These are phyloP conservation scores for Hyperopisus bebe DNA, from an alignment of 2,113 vertebrate genomes.

Conservation along the genomic window DNA sequence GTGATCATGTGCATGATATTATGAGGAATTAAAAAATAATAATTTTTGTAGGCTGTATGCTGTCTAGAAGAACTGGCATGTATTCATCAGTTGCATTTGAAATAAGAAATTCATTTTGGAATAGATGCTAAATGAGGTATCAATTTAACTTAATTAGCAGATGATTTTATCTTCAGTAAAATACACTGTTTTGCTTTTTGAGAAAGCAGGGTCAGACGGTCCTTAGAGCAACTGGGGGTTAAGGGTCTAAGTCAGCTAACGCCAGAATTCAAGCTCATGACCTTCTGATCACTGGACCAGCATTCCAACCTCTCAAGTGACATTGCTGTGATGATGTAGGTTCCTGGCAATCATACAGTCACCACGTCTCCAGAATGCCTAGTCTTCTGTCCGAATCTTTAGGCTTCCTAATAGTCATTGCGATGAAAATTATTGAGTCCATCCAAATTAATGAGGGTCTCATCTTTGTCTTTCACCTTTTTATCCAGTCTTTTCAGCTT, in stretches of 20 bases:
- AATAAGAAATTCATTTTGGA: not conserved
- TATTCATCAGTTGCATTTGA: not conserved
- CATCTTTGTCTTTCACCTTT: not conserved
- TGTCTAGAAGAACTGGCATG: not conserved
- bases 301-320: not conserved
- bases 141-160: too few relatives aligned
- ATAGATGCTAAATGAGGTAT: not conserved
- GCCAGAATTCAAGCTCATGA: not conserved
- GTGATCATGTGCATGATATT: not conserved
- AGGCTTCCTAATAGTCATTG: not conserved
- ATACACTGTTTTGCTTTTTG: not conserved
- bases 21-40: not conserved
- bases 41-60: not conserved
- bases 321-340: not conserved
- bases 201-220: not conserved
- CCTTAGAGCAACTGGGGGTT: not conserved
- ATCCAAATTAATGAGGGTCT: not conserved
- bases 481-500: not conserved
- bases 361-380: not conserved
- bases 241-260: not conserved
- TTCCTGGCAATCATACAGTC: not conserved
- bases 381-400: not conserved
- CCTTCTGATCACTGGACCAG: not conserved
- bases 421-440: not conserved
- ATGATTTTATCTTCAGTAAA: not conserved